These are phyloP conservation scores for Itoplectis maculator DNA, from an alignment of 2,888 invertebrate genomes.

Conservation along the genomic window DNA sequence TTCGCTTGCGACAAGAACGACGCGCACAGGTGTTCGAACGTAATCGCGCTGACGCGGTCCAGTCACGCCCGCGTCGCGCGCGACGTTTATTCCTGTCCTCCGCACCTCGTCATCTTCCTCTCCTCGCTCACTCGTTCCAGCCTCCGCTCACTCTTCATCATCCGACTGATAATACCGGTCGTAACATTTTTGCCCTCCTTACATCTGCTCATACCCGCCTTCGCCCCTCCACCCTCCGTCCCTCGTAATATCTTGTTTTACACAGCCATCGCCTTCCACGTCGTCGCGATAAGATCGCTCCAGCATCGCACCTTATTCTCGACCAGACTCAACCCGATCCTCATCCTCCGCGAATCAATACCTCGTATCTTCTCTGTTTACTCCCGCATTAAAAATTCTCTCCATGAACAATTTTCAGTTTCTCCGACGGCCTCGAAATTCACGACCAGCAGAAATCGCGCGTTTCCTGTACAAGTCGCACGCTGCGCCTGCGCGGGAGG, in stretches of 20 bases:
- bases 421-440: too few species aligned
- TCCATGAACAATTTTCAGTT: too few species aligned
- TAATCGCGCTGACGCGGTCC: slow-evolving; percentile 83
- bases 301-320: background rate
- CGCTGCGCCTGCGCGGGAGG: too few species aligned
- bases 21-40: slow-evolving; percentile 82
- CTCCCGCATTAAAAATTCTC: too few species aligned
- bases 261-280: slow-evolving; percentile 47
- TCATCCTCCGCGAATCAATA: slow-evolving; percentile 38
- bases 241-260: slow-evolving; percentile 74
- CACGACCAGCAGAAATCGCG: too few species aligned
- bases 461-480: too few species aligned
- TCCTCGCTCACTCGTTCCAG: slow-evolving; percentile 41
- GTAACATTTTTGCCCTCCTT: slow-evolving; percentile 48
- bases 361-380: slow-evolving; percentile 2
- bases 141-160: slow-evolving; percentile 52
- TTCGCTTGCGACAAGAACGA: slow-evolving; percentile 26
- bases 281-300: slow-evolving; percentile 55
- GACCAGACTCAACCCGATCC: slow-evolving; percentile 18
- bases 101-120: slow-evolving; percentile 36
- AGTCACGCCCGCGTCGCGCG: slow-evolving; percentile 77
- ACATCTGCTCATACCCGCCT: slow-evolving; percentile 61
- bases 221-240: too few species aligned
- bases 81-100: slow-evolving; percentile 57
- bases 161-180: slow-evolving; percentile 54